phyloP scores from a whole-genome alignment of 2,113 vertebrate genomes.

The Paraplagusia blochii region DNA sequence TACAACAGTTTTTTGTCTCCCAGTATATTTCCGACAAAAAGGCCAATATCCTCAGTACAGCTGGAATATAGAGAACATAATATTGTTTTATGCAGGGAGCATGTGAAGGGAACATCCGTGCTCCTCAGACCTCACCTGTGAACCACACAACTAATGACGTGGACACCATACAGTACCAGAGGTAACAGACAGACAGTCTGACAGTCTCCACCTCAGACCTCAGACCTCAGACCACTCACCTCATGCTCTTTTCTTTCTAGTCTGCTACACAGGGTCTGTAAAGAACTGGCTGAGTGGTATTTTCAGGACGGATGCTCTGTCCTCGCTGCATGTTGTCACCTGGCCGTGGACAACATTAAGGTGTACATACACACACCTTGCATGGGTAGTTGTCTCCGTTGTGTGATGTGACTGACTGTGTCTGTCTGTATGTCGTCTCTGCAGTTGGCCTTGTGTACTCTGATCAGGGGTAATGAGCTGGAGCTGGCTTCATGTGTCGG shows the following conservation, averaged over 20 bases:
- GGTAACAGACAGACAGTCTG: slow-evolving; percentile 68
- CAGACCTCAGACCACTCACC: too few species aligned
- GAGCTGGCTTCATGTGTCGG: slow-evolving; percentile 90
- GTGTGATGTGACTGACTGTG: slow-evolving; percentile 13
- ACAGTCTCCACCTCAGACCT: too few species aligned
- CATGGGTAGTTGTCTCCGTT: background rate
- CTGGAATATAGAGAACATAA: background rate
- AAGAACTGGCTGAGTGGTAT: slow-evolving; percentile 91
- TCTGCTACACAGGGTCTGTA: slow-evolving; percentile 82
- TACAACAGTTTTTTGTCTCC: too few species aligned
- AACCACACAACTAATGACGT: slow-evolving; percentile 68
- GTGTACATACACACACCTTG: slow-evolving; percentile 64
- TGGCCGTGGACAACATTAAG: slow-evolving; percentile 89
- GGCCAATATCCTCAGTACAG: too few species aligned
- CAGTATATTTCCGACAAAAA: too few species aligned
- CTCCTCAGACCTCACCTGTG: slow-evolving; percentile 61
- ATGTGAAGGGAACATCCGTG: slow-evolving; percentile 90
- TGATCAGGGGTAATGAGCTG: slow-evolving; percentile 95
- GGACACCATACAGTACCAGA: slow-evolving; percentile 79
- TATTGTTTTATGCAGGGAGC: slow-evolving; percentile 79
- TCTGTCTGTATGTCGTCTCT: slow-evolving; percentile 49
- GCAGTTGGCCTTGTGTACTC: slow-evolving; percentile 88
- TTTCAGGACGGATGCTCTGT: slow-evolving; percentile 88
- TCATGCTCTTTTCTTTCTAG: slow-evolving; percentile 60
- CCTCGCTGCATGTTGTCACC: slow-evolving; percentile 89